phyloP scores from a whole-genome alignment of 2,797 vertebrate species.

The Rhinogobio ventralis region DNA sequence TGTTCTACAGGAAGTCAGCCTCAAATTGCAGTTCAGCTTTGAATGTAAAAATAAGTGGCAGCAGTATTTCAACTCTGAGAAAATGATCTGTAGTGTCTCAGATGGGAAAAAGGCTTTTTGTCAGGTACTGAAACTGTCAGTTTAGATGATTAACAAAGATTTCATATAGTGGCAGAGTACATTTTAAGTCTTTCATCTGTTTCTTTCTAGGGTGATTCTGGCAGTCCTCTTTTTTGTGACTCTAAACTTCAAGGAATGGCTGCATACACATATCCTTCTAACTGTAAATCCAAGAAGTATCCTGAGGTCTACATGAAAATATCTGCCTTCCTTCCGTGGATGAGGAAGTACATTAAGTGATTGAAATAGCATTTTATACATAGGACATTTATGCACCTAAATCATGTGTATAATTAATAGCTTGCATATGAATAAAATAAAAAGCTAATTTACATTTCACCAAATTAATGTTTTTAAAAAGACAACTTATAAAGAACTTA shows the following conservation, averaged over 20 bases:
- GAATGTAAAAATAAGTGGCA: conserved; percentile 44
- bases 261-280: rapidly evolving
- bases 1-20: conserved; percentile 43
- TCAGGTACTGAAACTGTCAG: conserved; percentile 40
- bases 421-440: neutral
- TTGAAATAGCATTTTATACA: neutral
- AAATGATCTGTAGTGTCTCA: conserved; percentile 51
- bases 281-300: conserved; percentile 53
- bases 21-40: conserved; percentile 29
- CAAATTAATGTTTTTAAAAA: no score
- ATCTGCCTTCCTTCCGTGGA: conserved; percentile 70
- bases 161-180: neutral
- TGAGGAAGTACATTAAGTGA: conserved; percentile 58
- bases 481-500: neutral
- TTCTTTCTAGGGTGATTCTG: conserved; percentile 74
- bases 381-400: neutral
- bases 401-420: neutral
- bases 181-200: neutral
- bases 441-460: neutral
- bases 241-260: conserved; percentile 63
- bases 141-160: neutral
- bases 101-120: conserved; percentile 53
- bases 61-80: neutral
- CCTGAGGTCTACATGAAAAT: conserved; percentile 74
- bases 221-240: conserved; percentile 76